Evolutionary conservation across 2,113 vertebrate genomes (phyloP), one percentile per base, ranked within the genome.

Genomic region (Empidonax alnorum): DNA sequence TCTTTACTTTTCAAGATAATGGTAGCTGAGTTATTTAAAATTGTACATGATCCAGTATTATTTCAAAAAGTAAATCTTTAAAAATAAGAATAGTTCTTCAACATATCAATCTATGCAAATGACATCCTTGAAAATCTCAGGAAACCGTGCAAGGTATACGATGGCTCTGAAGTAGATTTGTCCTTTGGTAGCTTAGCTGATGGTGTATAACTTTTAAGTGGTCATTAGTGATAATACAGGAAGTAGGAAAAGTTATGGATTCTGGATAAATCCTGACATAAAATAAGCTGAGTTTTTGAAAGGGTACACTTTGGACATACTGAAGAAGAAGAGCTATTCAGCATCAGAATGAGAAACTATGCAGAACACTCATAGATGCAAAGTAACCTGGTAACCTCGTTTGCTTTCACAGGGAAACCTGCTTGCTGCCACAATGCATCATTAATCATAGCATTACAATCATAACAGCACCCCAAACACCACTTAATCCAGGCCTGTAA

Each of bases 381-480:
- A 82, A 69, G 19, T 39, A 76, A 76, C 55, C 23, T 25, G 10
- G 17, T 68, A 78, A 47, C 17, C 11, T 65, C 0, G 0, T 4
- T 11, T 61, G 7, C 7, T 61, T 78, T 73, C 20, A 16, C 2
- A 68, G 33, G 30, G 31, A 79, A 65, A 42, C 20, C 46, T 82
- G 17, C 37, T 79, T 76, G n/a, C 8, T 74, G 31, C 41, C 35
- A 73, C 33, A 74, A 58, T 50, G 31, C 33, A 28, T n/a, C 35
- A 52, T 52, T 25, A 52, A 52, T 28, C 14, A 52, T 56, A 35
- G 37, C 59, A 71, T 35, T 41, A 22, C 0, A 1, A 61, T 24
- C 16, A 9, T 10, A 75, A 41, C 19, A 39, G n/a, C 20, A 63
- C 25, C 23, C 30, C 39, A 42, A 83, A 46, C 14, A 63, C 9